Evolutionary conservation across 2,113 vertebrate genomes (phyloP).

Genomic region (Elachura formosa): DNA sequence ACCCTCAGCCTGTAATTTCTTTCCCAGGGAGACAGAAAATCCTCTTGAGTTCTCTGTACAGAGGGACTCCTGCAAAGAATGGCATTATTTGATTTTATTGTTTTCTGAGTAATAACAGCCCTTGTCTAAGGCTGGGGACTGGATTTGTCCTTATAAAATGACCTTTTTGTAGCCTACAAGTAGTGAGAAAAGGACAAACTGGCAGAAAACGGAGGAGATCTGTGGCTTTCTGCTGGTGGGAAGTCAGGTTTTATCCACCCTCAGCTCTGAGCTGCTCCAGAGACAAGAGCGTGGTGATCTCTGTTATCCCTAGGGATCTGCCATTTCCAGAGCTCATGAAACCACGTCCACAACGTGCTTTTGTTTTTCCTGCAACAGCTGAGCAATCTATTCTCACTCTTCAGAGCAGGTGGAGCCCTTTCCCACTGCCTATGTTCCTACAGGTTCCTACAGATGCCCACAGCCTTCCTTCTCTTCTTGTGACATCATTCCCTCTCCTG

Average conservation of each 20-base stretch:
- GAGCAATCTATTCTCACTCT: neutral
- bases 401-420: neutral
- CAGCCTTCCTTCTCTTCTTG: neutral
- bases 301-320: neutral
- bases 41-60: conserved; percentile 17
- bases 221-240: neutral
- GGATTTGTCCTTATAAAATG: conserved; percentile 38
- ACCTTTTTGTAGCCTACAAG: conserved; percentile 26
- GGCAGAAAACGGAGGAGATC: neutral
- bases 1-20: conserved; percentile 30
- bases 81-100: conserved; percentile 29
- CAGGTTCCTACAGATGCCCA: neutral
- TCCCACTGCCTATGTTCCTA: accelerated
- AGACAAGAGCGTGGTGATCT: neutral
- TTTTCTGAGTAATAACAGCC: conserved; percentile 33
- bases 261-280: neutral
- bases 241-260: neutral
- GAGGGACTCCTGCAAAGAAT: neutral
- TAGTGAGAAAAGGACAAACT: neutral
- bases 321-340: neutral
- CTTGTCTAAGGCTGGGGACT: neutral
- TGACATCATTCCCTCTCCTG: neutral
- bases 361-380: neutral
- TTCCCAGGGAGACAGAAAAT: conserved; percentile 45
- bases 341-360: accelerated